Conservation (phyloP, 2,113 vertebrate genomes). For the Panurus biarmicus region DNA sequence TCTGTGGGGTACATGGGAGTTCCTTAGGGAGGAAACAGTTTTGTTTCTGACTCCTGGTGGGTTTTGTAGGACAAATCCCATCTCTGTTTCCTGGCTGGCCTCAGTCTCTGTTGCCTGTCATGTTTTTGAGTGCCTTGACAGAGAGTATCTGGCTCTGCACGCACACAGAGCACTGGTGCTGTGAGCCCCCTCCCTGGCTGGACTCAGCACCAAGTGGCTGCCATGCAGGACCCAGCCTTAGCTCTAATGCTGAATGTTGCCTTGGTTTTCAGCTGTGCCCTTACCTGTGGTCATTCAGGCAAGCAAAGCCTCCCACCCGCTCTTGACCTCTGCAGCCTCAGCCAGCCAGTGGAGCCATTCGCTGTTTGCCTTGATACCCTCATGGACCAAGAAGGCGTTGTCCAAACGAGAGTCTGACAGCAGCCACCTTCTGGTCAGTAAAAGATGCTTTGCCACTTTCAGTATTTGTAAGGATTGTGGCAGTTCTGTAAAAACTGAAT, state of each 20-base stretch:
- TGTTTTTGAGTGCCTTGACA: background rate
- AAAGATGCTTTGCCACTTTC: background rate
- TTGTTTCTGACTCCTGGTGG: background rate
- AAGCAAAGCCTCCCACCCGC: background rate
- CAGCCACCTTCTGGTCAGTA: conserved; percentile 46
- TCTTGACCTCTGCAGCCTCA: conserved; percentile 59
- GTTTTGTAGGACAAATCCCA: background rate
- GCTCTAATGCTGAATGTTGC: background rate
- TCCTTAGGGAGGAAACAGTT: background rate
- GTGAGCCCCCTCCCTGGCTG: background rate
- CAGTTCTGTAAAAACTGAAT: background rate
- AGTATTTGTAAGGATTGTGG: background rate
- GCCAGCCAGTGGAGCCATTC: conserved; percentile 63
- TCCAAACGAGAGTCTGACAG: conserved; percentile 54
- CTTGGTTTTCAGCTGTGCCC: conserved; percentile 1
- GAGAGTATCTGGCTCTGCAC: fast-evolving
- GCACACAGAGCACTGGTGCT: background rate
- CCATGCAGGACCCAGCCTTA: background rate
- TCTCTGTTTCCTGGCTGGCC: background rate
- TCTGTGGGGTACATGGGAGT: background rate
- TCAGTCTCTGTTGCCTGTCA: background rate
- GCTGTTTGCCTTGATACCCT: conserved; percentile 53
- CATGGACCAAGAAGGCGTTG: conserved; percentile 55
- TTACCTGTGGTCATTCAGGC: background rate
- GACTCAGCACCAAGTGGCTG: background rate